Evolutionary conservation across 1,140 invertebrate species (phyloP), one percentile per base, ranked within the genome.

Genomic region (Lepidurus couesii): DNA sequence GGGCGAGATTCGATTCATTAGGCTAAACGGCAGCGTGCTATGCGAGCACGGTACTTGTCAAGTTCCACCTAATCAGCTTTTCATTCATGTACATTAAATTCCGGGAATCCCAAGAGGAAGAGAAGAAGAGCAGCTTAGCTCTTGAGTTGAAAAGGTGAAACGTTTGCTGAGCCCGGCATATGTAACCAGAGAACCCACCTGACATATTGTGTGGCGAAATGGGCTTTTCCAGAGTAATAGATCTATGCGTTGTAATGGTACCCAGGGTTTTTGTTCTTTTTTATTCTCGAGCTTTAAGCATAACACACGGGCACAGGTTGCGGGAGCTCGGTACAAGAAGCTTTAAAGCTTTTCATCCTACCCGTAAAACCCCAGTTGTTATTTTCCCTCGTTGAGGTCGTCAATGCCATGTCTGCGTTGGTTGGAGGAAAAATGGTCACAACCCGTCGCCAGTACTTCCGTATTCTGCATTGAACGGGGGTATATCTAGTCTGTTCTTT

Each of bases 261-360:
- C 53, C 16, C 53, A 7, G 10, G 45, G 10, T 44, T 76, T 44
- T n/a, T 44, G 78, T n/a, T 79, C 74, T n/a, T 65, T 76, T 65
- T 76, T 75, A n/a, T 47, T 76, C 74, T 76, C 73, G 78, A 34
- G 53, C n/a, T 47, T 13, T 7, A 7, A n/a, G 53, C 53, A 65
- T 16, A n/a, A n/a, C 6, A n/a, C 21, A n/a, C 13, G 53, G 16
- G 53, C 8, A 11, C 34, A 34, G 2, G 34, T 34, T 34, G 34
- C 34, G 34, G 34, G 4, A 34, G 34, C 2, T 4, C 34, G 34
- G 34, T 34, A 34, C 34, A 34, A 34, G 34, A 34, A 34, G 34
- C 34, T 34, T 34, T 34, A 34, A 34, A 34, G 34, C 34, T 34
- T 34, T 34, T 34, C 34, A 34, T 34, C 34, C 3, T 34, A 34